phyloP scores from a whole-genome alignment of 2,888 invertebrate species.

The Meteorus colon region DNA sequence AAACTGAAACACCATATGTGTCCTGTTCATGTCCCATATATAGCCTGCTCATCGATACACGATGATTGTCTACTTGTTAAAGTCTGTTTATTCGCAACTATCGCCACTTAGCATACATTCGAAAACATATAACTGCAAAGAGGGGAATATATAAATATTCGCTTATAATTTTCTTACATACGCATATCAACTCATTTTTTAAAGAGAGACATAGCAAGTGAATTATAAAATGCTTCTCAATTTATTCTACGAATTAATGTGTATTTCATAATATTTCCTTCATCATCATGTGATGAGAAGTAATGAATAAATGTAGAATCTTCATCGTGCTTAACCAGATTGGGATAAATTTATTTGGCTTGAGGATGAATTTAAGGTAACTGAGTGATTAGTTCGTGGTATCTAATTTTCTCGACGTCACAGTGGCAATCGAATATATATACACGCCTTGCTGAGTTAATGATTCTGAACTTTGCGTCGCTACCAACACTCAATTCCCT shows the following conservation, averaged over 20 bases:
- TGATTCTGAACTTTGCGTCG: conserved; percentile 18
- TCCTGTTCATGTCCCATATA: neutral
- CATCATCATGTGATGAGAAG: too few relatives aligned
- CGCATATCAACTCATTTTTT: too few relatives aligned
- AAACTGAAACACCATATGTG: conserved; percentile 15
- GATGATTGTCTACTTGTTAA: neutral
- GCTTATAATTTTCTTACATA: too few relatives aligned
- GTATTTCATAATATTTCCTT: too few relatives aligned
- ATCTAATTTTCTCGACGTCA: conserved; percentile 17
- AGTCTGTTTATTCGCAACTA: neutral
- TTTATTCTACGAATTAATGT: too few relatives aligned
- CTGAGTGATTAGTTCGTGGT: conserved; percentile 20
- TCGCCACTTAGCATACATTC: neutral
- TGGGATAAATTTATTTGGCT: conserved; percentile 15
- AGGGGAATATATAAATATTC: too few relatives aligned
- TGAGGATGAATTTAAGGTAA: neutral
- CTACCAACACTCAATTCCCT: neutral
- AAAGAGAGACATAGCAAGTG: too few relatives aligned
- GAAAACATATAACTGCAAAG: neutral
- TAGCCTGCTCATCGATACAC: neutral
- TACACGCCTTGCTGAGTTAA: conserved; percentile 15
- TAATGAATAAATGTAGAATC: too few relatives aligned
- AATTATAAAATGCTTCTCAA: too few relatives aligned
- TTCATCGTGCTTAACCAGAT: neutral
- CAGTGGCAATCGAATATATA: conserved; percentile 10